Conservation (phyloP, 1,140 invertebrate genomes). For the Stegodyphus dumicola region DNA sequence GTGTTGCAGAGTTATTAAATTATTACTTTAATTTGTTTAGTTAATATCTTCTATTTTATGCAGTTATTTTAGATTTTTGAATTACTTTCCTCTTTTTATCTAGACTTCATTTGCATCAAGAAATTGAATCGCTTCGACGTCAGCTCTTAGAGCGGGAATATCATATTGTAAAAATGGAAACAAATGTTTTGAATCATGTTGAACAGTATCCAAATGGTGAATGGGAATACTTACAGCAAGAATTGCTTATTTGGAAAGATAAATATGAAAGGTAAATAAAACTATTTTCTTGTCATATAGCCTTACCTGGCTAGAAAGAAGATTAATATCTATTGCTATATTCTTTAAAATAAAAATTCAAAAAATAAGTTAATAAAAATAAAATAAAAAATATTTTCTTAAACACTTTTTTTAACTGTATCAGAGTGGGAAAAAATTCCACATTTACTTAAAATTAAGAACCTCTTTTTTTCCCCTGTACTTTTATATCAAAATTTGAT, state of each 20-base stretch:
- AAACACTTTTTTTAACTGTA: too few species aligned
- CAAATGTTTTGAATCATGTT: constrained; percentile 83
- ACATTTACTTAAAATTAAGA: too few species aligned
- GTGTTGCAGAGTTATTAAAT: too few species aligned
- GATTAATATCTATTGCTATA: background rate
- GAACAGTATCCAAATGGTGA: constrained; percentile 80
- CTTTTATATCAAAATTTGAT: too few species aligned
- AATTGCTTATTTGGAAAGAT: constrained; percentile 87
- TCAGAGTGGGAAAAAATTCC: too few species aligned
- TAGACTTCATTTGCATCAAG: constrained; percentile 80
- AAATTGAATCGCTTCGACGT: constrained; percentile 88
- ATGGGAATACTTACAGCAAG: constrained; percentile 83
- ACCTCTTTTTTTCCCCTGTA: too few species aligned
- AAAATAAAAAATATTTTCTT: background rate
- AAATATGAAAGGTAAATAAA: constrained; percentile 80
- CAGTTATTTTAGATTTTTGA: background rate
- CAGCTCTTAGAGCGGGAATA: constrained; percentile 82
- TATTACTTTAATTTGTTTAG: too few species aligned
- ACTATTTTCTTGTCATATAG: too few species aligned
- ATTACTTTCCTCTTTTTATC: constrained; percentile 65
- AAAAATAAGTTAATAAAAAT: too few species aligned
- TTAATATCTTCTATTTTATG: background rate
- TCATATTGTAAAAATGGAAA: constrained; percentile 86
- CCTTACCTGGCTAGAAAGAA: too few species aligned
- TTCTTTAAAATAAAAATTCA: background rate